Conservation (phyloP, 2,113 vertebrate species). For the Chunga burmeisteri region DNA sequence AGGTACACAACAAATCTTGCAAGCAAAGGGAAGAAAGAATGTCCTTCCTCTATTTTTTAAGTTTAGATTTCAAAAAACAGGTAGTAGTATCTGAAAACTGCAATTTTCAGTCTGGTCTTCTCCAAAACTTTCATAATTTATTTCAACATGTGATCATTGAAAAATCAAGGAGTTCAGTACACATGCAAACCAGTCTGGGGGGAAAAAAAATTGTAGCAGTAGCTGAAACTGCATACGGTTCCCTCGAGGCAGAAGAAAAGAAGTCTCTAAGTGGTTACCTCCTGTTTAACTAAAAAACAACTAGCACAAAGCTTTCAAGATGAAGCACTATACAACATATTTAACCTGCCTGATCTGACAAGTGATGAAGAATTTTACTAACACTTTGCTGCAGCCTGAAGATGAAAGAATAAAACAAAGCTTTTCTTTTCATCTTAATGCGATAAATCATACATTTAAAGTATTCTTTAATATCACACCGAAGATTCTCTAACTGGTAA, state of each 20-base stretch:
- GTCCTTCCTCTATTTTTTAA: not conserved
- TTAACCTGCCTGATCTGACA: slow-evolving; percentile 50
- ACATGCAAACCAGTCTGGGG: not conserved
- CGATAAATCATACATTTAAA: not conserved
- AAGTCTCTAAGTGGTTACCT: slow-evolving; percentile 17
- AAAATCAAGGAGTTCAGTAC: not conserved
- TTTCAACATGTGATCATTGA: fast-evolving
- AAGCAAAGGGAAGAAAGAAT: not conserved
- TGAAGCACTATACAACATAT: not conserved
- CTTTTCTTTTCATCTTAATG: not conserved
- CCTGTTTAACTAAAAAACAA: slow-evolving; percentile 48
- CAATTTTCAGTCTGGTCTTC: not conserved
- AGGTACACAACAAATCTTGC: not conserved
- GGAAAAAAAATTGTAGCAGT: not conserved
- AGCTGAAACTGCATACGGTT: not conserved
- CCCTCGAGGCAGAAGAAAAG: not conserved
- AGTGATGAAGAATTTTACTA: slow-evolving; percentile 42
- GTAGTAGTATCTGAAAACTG: not conserved
- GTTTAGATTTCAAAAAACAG: not conserved
- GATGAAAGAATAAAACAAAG: slow-evolving; percentile 37
- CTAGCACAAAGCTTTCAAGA: not conserved
- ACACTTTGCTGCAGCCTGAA: slow-evolving; percentile 18
- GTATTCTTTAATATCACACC: not conserved
- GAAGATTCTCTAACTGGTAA: not conserved
- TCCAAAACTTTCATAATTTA: not conserved